Evolutionary conservation across 2,113 vertebrate genomes (phyloP), one percentile per base, ranked within the genome.

Genomic region (Periophthalmus modestus): DNA sequence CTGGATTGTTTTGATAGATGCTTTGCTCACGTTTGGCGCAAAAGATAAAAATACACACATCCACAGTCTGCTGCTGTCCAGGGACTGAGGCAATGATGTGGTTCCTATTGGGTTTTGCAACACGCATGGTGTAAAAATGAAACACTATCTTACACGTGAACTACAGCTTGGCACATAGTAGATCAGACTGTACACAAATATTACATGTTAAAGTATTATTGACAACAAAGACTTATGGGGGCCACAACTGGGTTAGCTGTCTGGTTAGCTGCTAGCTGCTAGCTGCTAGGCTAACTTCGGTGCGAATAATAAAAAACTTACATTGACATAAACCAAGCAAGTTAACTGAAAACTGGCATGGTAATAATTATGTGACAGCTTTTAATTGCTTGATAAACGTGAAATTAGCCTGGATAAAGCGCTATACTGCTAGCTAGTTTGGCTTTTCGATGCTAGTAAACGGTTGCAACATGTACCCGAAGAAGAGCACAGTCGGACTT

Each of bases 181-280:
- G 18, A 65, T 39, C 33, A 65, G 3, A 39, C 2, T 39, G 9
- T 65, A 65, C 9, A 65, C 18, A 65, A 65, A 65, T n/a, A 65
- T 65, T n/a, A 65, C 33, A 39, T 36, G 33, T n/a, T 34, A 65
- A 39, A n/a, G 13, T 39, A 65, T 2, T 39, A 65, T 12, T 65
- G 65, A 18, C 73, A 88, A 89, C 83, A 91, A 89, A 86, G 85
- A 81, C 66, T 28, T 4, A 73, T 63, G 21, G 73, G 88, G 89
- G 86, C 88, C 89, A 88, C 71, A 24, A 87, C 71, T 24, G 68
- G 57, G 36, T 7, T 28, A 48, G 28, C 50, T 36, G 13, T 48
- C 6, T 58, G 3, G 57, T 11, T 77, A 57, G 83, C 80, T 7
- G 16, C 43, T 78, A 85, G 23, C n/a, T n/a, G n/a, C n/a, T n/a